Conservation (phyloP, 2,888 invertebrate genomes). For the Orthosia gothica region DNA sequence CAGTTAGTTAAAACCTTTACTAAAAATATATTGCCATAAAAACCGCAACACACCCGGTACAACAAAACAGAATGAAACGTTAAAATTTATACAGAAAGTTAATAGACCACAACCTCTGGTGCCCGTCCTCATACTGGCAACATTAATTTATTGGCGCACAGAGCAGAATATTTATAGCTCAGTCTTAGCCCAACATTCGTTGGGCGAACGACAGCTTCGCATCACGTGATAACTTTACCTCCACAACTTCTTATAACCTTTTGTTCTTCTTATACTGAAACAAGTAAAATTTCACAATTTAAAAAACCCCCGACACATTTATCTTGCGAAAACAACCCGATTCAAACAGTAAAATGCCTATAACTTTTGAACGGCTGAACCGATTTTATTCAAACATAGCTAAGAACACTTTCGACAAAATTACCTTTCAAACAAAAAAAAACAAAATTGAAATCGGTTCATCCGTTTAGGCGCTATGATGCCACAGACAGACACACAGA, state of each 20-base stretch:
- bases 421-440: too few relatives aligned
- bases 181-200: conserved; percentile 64
- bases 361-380: too few relatives aligned
- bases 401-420: too few relatives aligned
- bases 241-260: conserved; percentile 47
- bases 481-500: too few relatives aligned
- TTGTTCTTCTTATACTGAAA: neutral
- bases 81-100: conserved; percentile 65
- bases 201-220: conserved; percentile 46
- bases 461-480: too few relatives aligned
- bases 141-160: conserved; percentile 73
- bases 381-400: too few relatives aligned
- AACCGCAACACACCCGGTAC: conserved; percentile 6
- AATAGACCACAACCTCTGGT: conserved; percentile 70
- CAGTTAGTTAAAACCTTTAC: neutral
- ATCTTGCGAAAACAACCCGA: too few relatives aligned
- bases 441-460: too few relatives aligned
- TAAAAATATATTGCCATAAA: conserved; percentile 1
- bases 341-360: too few relatives aligned
- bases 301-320: too few relatives aligned
- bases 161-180: conserved; percentile 69
- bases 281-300: too few relatives aligned
- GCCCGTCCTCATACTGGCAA: conserved; percentile 70
- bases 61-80: conserved; percentile 49
- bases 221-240: conserved; percentile 51